A percentile compares a stretch with the other conserved stretches of the same genome.
Evolutionary conservation across 30 jellyfish, hydroid and myxozoan genomes (phyloP).

Genomic region (Catostylus mosaicus): DNA sequence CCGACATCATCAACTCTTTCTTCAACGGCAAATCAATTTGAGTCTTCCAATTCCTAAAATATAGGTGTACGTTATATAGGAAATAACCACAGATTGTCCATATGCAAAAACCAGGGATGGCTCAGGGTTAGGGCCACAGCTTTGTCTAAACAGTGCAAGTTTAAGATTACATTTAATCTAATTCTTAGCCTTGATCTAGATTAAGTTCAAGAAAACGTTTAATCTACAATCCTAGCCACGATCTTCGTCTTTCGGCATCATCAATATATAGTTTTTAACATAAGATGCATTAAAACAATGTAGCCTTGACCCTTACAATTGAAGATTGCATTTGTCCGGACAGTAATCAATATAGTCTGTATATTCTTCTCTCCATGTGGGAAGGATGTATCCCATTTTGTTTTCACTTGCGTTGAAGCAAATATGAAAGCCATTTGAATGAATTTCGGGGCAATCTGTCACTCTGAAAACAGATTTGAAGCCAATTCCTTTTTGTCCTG

Average conservation of each 20-base stretch:
- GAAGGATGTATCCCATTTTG: constrained; percentile 82
- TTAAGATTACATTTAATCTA: too few species aligned
- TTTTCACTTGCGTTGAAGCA: constrained; percentile 75
- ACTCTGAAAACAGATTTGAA: constrained; percentile 92
- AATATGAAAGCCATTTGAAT: constrained; percentile 90
- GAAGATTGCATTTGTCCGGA: constrained; percentile 10
- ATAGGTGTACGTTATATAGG: too few species aligned
- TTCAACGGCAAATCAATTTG: constrained; percentile 81
- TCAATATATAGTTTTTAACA: too few species aligned
- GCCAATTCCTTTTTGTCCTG: constrained; percentile 98
- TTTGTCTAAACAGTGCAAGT: too few species aligned
- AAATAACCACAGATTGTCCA: too few species aligned
- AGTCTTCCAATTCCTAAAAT: constrained; percentile 78
- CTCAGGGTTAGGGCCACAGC: too few species aligned
- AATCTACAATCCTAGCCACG: too few species aligned
- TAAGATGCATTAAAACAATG: too few species aligned
- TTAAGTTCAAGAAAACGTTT: too few species aligned
- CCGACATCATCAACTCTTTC: constrained; percentile 47
- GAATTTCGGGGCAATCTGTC: constrained; percentile 95
- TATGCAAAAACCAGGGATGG: too few species aligned
- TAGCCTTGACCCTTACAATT: constrained; percentile 27
- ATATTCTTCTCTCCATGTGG: constrained; percentile 69
- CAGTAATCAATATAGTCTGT: constrained; percentile 38
- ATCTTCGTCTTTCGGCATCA: too few species aligned
- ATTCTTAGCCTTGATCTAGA: too few species aligned